Evolutionary conservation across 2,888 invertebrate genomes (phyloP).

Genomic region (Cephus spinipes): DNA sequence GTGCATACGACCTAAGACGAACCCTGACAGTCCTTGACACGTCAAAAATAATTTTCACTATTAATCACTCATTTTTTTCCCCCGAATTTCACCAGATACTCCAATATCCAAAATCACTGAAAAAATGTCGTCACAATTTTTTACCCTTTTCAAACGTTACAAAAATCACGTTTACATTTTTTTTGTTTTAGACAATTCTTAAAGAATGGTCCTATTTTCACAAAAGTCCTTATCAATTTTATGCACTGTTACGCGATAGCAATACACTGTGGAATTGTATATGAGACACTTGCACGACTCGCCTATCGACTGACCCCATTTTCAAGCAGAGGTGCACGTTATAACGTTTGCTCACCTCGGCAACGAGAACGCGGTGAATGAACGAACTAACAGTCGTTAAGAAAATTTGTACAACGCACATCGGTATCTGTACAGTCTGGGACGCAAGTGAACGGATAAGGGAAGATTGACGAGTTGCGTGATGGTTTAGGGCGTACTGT

Average conservation of each 20-base stretch:
- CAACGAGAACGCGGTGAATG: not conserved
- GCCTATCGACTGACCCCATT: slow-evolving; percentile 52
- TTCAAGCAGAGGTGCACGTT: not conserved
- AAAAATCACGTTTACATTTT: not conserved
- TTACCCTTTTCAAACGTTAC: not conserved
- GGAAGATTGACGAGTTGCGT: slow-evolving; percentile 28
- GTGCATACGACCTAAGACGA: not conserved
- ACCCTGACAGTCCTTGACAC: not conserved
- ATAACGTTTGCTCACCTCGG: not conserved
- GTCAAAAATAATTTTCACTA: not conserved
- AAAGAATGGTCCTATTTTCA: not conserved
- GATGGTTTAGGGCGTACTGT: slow-evolving; percentile 51
- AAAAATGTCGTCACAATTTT: not conserved
- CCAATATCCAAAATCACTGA: not conserved
- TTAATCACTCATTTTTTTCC: not conserved
- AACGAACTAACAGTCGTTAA: not conserved
- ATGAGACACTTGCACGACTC: slow-evolving; percentile 7
- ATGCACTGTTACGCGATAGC: not conserved
- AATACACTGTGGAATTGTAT: not conserved
- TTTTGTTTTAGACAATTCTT: not conserved
- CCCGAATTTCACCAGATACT: too few relatives aligned
- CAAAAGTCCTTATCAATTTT: not conserved
- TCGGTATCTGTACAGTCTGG: not conserved
- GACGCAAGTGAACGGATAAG: slow-evolving; percentile 14
- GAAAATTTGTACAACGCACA: not conserved